Base-by-base conservation (phyloP, 2,113 vertebrate species). In the Scophthalmus maximus region DNA sequence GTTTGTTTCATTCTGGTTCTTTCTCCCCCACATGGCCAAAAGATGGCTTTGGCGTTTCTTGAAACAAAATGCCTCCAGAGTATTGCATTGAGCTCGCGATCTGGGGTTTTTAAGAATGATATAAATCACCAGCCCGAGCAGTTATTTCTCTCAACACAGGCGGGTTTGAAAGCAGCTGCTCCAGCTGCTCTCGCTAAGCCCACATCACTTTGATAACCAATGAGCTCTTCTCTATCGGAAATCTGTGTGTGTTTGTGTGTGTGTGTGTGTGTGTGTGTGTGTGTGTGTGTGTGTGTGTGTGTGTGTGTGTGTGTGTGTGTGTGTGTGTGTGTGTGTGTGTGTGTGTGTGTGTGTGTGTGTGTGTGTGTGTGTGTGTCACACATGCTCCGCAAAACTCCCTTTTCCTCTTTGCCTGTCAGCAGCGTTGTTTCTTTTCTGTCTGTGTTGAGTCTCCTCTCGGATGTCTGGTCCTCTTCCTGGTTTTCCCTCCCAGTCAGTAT, bases 391-490 rank as follows among this genome's bases (percentile, higher is more conserved):
- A 73, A 67, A 82, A 25, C 55, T 65, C 64, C 73, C 49, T 59
- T 71, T 77, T 66, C 73, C 76, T 58, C 55, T 46, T 50, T 1
- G 25, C 34, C 51, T 61, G 79, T 82, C 78, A 64, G 68, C 75
- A 51, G 51, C 8, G 51, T 79, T 73, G 57, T 70, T 78, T 71
- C 38, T 74, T 26, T 60, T 17, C 6, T 51, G 77, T 82, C 73
- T 86, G 46, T 71, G 79, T 68, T 62, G 71, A 84, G 78, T 85
- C 76, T 87, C 68, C 53, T 82, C 77, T 73, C 73, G 42, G 32
- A 36, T 63, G 88, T 91, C 89, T 90, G 76, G 30, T 82, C 79
- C 51, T 59, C 76, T 87, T 89, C 79, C 86, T 70, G 79, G 69
- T 85, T 78, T 77, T 77, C 74, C 51, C 47, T 55, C 36, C 34